Conservation (phyloP, 2,797 vertebrate genomes). For the Diplodus puntazzo region DNA sequence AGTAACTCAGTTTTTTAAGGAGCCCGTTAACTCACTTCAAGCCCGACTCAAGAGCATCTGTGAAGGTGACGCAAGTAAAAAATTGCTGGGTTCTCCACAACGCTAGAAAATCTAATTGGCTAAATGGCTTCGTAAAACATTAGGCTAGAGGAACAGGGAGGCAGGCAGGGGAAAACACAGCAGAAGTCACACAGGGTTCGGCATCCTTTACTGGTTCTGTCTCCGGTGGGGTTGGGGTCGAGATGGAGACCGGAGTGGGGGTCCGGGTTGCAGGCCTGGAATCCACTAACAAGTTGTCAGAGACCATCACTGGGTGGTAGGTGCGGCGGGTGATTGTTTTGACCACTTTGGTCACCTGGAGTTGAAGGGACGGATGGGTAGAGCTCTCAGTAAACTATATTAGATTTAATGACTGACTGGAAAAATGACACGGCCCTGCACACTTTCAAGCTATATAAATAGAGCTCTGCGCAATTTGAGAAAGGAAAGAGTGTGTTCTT, state of each 20-base stretch:
- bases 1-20: slow-evolving; percentile 52
- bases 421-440: background rate
- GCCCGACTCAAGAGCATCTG: slow-evolving; percentile 19
- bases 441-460: background rate
- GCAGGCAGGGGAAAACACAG: slow-evolving; percentile 21
- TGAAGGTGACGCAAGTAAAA: slow-evolving; percentile 12
- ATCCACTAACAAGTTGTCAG: slow-evolving; percentile 60
- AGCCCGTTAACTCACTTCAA: slow-evolving; percentile 29
- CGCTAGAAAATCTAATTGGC: background rate
- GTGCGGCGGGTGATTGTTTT: slow-evolving; percentile 80
- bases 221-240: slow-evolving; percentile 36
- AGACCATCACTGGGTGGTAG: slow-evolving; percentile 66
- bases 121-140: slow-evolving; percentile 34
- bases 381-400: slow-evolving; percentile 9
- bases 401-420: background rate
- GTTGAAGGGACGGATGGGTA: slow-evolving; percentile 28
- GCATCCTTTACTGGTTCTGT: slow-evolving; percentile 75
- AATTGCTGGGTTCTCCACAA: slow-evolving; percentile 33
- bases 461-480: background rate
- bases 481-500: slow-evolving; percentile 17
- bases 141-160: slow-evolving; percentile 17
- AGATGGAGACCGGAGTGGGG: slow-evolving; percentile 58
- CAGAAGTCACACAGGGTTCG: slow-evolving; percentile 34
- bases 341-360: slow-evolving; percentile 80
- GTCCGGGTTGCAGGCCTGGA: slow-evolving; percentile 65